These are phyloP conservation scores for Corynorhinus townsendii DNA, from an alignment of 2,113 vertebrate species.

Conservation along the genomic window DNA sequence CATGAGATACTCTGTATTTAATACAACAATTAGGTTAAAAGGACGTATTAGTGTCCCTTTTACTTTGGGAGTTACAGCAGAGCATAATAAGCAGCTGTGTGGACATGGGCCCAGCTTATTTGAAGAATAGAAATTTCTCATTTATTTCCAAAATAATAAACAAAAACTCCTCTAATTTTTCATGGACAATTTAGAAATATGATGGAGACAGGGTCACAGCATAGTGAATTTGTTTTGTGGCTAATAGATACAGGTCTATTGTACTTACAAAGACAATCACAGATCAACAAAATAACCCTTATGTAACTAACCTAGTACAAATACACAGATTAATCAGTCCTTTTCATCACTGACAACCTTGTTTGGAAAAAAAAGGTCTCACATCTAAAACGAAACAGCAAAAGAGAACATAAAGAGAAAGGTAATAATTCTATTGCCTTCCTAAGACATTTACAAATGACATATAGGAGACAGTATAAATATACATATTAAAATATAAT, in stretches of 20 bases:
- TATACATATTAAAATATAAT: neutral
- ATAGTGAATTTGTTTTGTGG: slow-evolving; percentile 30
- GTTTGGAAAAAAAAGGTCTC: neutral
- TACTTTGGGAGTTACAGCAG: neutral
- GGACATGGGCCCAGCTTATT: neutral
- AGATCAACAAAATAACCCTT: slow-evolving; percentile 41
- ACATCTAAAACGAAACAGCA: neutral
- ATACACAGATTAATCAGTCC: neutral
- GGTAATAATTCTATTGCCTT: neutral
- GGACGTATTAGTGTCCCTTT: neutral
- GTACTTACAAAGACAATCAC: slow-evolving; percentile 25
- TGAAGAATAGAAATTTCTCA: neutral
- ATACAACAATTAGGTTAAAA: neutral
- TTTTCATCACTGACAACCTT: neutral
- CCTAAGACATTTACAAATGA: neutral
- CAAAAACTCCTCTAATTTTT: slow-evolving; percentile 7
- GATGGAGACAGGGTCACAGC: neutral
- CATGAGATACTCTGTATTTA: neutral
- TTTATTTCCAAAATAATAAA: slow-evolving; percentile 28
- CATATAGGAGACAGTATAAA: neutral
- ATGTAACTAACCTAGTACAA: slow-evolving; percentile 26
- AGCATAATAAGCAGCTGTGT: neutral
- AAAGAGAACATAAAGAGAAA: neutral
- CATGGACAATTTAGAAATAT: neutral
- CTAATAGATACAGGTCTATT: neutral